These are phyloP conservation scores for Eidolon helvum DNA, from an alignment of 2,113 vertebrate genomes.

Conservation along the genomic window DNA sequence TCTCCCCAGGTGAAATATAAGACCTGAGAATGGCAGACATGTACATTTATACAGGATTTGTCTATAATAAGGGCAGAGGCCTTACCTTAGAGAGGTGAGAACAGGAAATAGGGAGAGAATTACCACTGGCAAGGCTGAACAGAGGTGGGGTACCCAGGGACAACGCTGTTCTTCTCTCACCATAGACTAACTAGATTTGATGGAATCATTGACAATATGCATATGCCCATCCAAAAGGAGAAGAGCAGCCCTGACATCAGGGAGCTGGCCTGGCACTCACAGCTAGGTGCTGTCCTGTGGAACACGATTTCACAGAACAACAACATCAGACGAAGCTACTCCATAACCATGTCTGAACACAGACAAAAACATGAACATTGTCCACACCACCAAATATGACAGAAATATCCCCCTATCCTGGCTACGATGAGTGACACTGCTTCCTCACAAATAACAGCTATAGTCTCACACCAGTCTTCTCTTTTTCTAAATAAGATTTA, in stretches of 20 bases:
- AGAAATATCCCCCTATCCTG: not conserved
- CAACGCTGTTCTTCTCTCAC: not conserved
- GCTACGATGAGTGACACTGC: not conserved
- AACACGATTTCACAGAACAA: not conserved
- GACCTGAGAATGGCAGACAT: not conserved
- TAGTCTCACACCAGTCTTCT: not conserved
- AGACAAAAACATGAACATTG: not conserved
- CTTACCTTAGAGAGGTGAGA: not conserved
- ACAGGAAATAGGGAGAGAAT: not conserved
- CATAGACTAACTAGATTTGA: not conserved
- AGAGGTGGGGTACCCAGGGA: fast-evolving
- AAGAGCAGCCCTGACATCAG: not conserved
- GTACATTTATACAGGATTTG: not conserved
- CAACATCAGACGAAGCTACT: not conserved
- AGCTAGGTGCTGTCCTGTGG: not conserved
- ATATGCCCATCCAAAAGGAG: not conserved
- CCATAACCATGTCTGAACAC: not conserved
- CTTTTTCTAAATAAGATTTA: not conserved
- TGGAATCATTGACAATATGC: no score
- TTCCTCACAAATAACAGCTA: not conserved
- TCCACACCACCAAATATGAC: not conserved
- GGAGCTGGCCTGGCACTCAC: not conserved
- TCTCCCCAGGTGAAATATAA: no score
- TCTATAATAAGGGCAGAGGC: not conserved
- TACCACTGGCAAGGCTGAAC: not conserved